Base-by-base conservation (phyloP, 2,797 vertebrate genomes). In the Esox lucius region DNA sequence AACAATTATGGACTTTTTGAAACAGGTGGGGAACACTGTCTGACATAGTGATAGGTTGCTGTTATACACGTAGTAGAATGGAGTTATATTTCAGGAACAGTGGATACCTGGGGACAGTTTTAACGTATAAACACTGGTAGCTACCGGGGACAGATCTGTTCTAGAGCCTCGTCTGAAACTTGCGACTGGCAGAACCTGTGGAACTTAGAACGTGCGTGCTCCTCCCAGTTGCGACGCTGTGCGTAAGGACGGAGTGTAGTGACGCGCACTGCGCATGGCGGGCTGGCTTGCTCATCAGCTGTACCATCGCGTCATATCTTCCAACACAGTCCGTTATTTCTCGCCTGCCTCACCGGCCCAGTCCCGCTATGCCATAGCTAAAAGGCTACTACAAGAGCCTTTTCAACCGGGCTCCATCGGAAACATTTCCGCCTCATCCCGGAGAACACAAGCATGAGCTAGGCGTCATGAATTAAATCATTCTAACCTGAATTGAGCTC, bases 261-360 rank as follows among this genome's bases (percentile, higher is more conserved):
- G 61, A 3, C 39, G 15, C 49, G 66, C 48, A 78, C 75, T 78
- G 75, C 77, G 79, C 59, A 69, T 61, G 73, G 79, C 56, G 19
- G 56, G n/a, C 1, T 56, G 48, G 48, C 8, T 64, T 51, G 33
- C 72, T 78, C 80, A 80, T 78, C 78, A 56, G 24, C 48, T 78
- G 82, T 82, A 83, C 78, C 74, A 33, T 9, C 65, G 81, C 92
- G 93, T 93, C 91, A 94, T 92, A 88, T 88, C 87, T 93, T 91
- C 93, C 93, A 94, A 92, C 93, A 87, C 90, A 83, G 64, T 84
- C 85, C 78, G 84, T 72, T 86, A 87, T 90, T 87, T 88, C 86
- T 86, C 85, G 79, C 86, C 80, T 84, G 79, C 83, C 78, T 53
- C 49, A 6, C 53, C 53, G 19, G 84, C 68, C 79, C 49, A 51